These are phyloP conservation scores for Caenorhabditis elegans DNA, from an alignment of 1,140 invertebrate species.

Conservation along the genomic window DNA sequence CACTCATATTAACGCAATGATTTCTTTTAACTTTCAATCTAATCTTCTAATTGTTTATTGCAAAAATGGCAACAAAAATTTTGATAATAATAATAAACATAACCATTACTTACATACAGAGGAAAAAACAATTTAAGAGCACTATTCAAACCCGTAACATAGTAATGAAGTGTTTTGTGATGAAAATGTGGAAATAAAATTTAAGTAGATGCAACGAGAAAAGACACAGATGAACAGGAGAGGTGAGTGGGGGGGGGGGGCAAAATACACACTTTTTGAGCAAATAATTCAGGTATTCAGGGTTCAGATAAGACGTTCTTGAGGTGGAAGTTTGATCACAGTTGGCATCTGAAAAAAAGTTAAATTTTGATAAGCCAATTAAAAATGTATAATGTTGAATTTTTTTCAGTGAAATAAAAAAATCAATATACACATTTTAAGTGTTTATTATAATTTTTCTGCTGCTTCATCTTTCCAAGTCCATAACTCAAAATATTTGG, in stretches of 20 bases:
- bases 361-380: neutral
- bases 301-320: slow-evolving; percentile 52
- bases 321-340: slow-evolving; percentile 53
- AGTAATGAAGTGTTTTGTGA: neutral
- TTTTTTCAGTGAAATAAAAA: too few species aligned
- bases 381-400: neutral
- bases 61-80: slow-evolving; percentile 7
- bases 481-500: too few species aligned
- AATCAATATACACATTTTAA: too few species aligned
- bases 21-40: too few species aligned
- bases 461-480: too few species aligned
- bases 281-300: neutral
- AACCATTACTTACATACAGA: neutral
- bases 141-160: neutral
- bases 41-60: neutral
- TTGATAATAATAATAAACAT: neutral
- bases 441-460: too few species aligned
- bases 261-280: neutral
- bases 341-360: slow-evolving; percentile 50
- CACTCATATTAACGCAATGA: too few species aligned
- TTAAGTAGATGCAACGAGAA: slow-evolving; percentile 24
- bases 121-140: neutral
- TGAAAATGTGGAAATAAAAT: slow-evolving; percentile 16
- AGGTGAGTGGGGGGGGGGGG: neutral
- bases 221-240: neutral